Conservation (phyloP, 2,888 invertebrate species). For the Synergus gifuensis region DNA sequence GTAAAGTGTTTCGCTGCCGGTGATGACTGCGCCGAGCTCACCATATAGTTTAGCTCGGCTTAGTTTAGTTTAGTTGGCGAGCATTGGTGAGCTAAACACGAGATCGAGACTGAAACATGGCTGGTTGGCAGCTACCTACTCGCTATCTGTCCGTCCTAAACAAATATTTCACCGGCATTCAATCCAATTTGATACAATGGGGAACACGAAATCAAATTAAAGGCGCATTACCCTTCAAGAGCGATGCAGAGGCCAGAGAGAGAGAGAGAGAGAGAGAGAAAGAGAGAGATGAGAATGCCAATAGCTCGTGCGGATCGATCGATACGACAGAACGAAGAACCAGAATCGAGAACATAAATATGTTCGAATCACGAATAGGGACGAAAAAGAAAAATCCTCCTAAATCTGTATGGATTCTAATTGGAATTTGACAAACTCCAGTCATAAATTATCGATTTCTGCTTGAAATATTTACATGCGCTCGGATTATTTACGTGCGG, state of each 20-base stretch:
- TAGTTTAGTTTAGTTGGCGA: constrained; percentile 41
- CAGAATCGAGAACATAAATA: constrained; percentile 24
- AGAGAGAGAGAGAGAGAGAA: neutral
- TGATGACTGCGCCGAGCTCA: constrained; percentile 44
- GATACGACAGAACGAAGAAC: constrained; percentile 32
- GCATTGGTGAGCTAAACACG: constrained; percentile 38
- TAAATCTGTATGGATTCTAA: constrained; percentile 36
- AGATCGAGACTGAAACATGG: constrained; percentile 37
- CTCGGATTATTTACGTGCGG: neutral
- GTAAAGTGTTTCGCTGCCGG: constrained; percentile 63
- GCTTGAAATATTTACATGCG: constrained; percentile 33
- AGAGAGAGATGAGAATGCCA: too few relatives aligned
- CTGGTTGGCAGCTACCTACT: constrained; percentile 2
- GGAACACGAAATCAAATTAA: constrained; percentile 69
- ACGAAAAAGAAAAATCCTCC: neutral
- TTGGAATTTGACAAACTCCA: constrained; percentile 36
- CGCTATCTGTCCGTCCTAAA: constrained; percentile 59
- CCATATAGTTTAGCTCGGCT: neutral
- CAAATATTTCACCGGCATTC: constrained; percentile 71
- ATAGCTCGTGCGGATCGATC: constrained; percentile 51
- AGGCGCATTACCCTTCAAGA: constrained; percentile 57
- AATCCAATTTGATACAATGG: constrained; percentile 70
- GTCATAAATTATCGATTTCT: constrained; percentile 22
- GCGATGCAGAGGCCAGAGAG: constrained; percentile 53
- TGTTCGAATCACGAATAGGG: constrained; percentile 28